Conservation (phyloP, 1,140 invertebrate genomes). For the Lepidostoma basale region DNA sequence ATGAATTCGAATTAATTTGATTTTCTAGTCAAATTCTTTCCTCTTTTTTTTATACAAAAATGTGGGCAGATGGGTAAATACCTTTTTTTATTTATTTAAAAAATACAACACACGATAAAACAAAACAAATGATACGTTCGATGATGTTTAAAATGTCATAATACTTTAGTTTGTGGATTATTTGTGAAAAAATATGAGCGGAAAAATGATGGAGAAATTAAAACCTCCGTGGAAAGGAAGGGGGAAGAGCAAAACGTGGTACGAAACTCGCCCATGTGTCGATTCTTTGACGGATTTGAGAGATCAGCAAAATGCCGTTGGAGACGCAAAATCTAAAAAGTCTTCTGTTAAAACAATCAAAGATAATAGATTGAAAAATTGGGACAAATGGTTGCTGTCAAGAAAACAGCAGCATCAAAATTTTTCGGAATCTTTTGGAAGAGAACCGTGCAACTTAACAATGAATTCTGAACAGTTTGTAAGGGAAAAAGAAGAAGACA, state of each 20-base stretch:
- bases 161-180: neutral
- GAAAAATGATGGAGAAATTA: slow-evolving; percentile 1
- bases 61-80: too few relatives aligned
- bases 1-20: too few relatives aligned
- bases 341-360: slow-evolving; percentile 32
- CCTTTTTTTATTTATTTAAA: too few relatives aligned
- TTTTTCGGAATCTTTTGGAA: slow-evolving; percentile 23
- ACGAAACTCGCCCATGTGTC: neutral
- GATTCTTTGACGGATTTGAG: slow-evolving; percentile 1
- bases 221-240: neutral
- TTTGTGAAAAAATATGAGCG: neutral
- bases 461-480: slow-evolving; percentile 48
- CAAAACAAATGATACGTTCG: neutral
- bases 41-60: too few relatives aligned
- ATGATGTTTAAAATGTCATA: neutral
- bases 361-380: slow-evolving; percentile 48
- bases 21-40: too few relatives aligned
- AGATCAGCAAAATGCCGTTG: neutral
- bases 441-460: slow-evolving; percentile 41
- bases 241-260: neutral
- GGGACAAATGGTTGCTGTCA: slow-evolving; percentile 48
- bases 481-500: slow-evolving; percentile 45
- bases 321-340: neutral
- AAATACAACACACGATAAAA: too few relatives aligned
- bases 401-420: slow-evolving; percentile 35